These are phyloP conservation scores for Watersipora subatra DNA, from an alignment of 1,140 invertebrate species.

Conservation along the genomic window DNA sequence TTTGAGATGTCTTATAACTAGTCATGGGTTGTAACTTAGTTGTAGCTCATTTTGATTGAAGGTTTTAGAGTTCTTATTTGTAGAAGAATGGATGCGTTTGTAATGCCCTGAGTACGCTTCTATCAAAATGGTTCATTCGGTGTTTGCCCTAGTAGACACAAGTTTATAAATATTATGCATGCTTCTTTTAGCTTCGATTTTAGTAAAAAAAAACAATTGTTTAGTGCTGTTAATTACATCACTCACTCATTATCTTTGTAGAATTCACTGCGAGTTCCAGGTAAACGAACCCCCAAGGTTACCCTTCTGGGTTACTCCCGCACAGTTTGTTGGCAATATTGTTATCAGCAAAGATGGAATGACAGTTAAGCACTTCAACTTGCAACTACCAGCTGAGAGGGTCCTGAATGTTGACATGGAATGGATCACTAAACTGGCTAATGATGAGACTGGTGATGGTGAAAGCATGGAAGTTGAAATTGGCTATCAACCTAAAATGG, in stretches of 20 bases:
- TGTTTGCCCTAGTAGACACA: too few species aligned
- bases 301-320: conserved; percentile 42
- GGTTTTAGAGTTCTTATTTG: too few species aligned
- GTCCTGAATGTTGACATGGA: conserved; percentile 41
- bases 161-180: too few species aligned
- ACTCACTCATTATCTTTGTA: conserved; percentile 16
- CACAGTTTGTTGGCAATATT: conserved; percentile 34
- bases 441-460: conserved; percentile 11
- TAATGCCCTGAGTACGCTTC: too few species aligned
- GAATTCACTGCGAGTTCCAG: conserved; percentile 42
- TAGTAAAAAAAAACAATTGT: too few species aligned
- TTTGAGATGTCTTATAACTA: too few species aligned
- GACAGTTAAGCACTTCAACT: conserved; percentile 25
- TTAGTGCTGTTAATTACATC: too few species aligned
- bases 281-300: conserved; percentile 36
- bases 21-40: too few species aligned
- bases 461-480: conserved; percentile 38
- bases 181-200: too few species aligned
- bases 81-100: too few species aligned
- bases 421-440: conserved; percentile 25
- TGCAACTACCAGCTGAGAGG: conserved; percentile 29
- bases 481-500: conserved; percentile 35
- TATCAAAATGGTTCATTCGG: too few species aligned
- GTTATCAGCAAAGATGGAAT: conserved; percentile 23
- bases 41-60: too few species aligned